phyloP scores from a whole-genome alignment of 2,113 vertebrate genomes.

The Beaufortia kweichowensis region DNA sequence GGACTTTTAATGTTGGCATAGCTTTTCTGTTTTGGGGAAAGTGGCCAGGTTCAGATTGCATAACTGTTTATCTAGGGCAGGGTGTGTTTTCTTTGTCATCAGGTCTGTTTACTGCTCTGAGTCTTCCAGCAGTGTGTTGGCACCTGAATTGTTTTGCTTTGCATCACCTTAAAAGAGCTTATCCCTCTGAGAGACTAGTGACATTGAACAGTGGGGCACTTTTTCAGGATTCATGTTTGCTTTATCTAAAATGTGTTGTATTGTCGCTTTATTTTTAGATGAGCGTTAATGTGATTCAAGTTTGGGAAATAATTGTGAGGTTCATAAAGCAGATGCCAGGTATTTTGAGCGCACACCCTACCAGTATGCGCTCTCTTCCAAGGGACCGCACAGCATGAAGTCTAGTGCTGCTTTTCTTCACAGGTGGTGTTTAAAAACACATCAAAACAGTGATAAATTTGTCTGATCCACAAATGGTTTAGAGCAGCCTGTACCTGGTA shows the following conservation, averaged over 20 bases:
- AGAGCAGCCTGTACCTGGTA: background rate
- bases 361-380: background rate
- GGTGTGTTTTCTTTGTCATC: constrained; percentile 24
- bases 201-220: background rate
- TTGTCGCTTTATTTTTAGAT: constrained; percentile 15
- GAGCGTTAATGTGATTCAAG: background rate
- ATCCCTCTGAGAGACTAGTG: background rate
- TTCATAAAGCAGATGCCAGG: background rate
- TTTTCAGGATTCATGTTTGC: background rate
- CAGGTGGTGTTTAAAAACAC: background rate
- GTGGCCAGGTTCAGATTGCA: constrained; percentile 16
- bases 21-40: constrained; percentile 12
- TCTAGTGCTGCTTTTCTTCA: constrained; percentile 1
- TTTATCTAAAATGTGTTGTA: constrained; percentile 5
- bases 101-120: constrained; percentile 31
- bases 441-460: background rate
- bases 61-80: constrained; percentile 40
- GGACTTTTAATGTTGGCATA: constrained; percentile 11
- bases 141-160: constrained; percentile 18
- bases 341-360: background rate
- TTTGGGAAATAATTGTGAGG: background rate
- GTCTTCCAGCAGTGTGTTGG: constrained; percentile 5
- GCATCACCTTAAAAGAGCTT: background rate
- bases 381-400: constrained; percentile 4
- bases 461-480: background rate